These are phyloP conservation scores for Branchellion lobata DNA, from an alignment of 2,888 invertebrate species.

Conservation along the genomic window DNA sequence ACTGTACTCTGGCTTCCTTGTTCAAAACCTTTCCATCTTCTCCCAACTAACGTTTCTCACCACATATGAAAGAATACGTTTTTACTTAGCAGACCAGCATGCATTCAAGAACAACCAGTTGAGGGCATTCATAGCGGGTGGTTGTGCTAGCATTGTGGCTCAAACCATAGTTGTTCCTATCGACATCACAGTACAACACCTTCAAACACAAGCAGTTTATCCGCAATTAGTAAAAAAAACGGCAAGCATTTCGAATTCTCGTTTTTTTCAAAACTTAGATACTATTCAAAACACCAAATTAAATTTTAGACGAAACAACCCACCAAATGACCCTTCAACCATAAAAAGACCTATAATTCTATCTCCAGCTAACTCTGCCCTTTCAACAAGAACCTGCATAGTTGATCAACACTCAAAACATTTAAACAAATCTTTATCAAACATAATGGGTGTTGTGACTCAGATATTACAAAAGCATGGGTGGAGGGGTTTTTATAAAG, in stretches of 20 bases:
- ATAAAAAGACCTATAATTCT: conserved; percentile 76
- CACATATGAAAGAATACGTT: conserved; percentile 86
- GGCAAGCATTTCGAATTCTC: not conserved
- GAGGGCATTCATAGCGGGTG: conserved; percentile 79
- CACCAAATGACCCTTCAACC: conserved; percentile 94
- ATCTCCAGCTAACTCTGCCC: not conserved
- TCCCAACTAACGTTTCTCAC: conserved; percentile 72
- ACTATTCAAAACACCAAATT: conserved; percentile 62
- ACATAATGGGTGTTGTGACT: conserved; percentile 67
- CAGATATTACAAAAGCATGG: conserved; percentile 81
- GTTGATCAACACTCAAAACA: too few species aligned
- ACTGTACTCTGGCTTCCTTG: conserved; percentile 90
- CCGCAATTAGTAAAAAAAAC: not conserved
- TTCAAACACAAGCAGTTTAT: conserved; percentile 80
- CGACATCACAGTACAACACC: conserved; percentile 91
- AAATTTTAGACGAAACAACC: conserved; percentile 91
- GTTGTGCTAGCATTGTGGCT: conserved; percentile 81
- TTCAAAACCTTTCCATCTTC: conserved; percentile 77
- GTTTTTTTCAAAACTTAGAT: not conserved
- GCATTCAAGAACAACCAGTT: conserved; percentile 62
- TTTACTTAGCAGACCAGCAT: conserved; percentile 72
- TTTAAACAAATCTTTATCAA: not conserved
- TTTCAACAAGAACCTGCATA: too few species aligned
- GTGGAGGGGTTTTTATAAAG: conserved; percentile 83
- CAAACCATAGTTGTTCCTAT: conserved; percentile 94